Base-by-base conservation (phyloP, 2,888 invertebrate species). In the Oegoconia quadripuncta region DNA sequence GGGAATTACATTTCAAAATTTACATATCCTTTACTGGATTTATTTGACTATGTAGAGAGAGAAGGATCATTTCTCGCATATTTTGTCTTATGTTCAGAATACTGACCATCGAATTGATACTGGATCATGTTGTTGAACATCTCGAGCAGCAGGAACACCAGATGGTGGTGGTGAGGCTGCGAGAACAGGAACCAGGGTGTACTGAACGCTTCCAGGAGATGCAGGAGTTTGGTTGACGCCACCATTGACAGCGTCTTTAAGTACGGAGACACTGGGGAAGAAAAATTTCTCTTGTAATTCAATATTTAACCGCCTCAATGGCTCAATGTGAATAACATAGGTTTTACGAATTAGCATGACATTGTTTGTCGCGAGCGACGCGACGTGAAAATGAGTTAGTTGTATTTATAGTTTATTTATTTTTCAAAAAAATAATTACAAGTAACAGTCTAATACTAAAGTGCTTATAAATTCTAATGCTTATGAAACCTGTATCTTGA, bases 71-170 rank as follows among this genome's bases (percentile, higher is more conserved):
- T n/a, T n/a, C n/a, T n/a, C 9, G 25, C 3, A 3, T 9, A 26
- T 3, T 3, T 7, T n/a, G 3, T n/a, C 1, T 26, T 26, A 7
- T 1, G 5, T 11, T 5, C 3, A 5, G 12, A 39, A 11, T 3
- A 8, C 88, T 88, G 55, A 90, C 97, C 98, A 81, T 98, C 98
- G 79, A 98, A 98, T 82, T 98, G 98, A 71, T 98, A 98, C 89
- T 99, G 99, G 57, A 99, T 99, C 58, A 99, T 98, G 76, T 99
- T 99, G 84, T 99, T 99, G 86, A 99, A 99, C 72, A 99, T 98
- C 89, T 99, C 99, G 35, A 99, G 89, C 33, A 99, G 88, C 84
- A 99, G 99, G 89, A 99, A 99, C 7, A 99, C 97, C 48, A 99
- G 90, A 76, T 99, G 99, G 78, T 99, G 98, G 76, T 99, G 98